Conservation (phyloP, 2,888 invertebrate species). For the Plutella xylostella region DNA sequence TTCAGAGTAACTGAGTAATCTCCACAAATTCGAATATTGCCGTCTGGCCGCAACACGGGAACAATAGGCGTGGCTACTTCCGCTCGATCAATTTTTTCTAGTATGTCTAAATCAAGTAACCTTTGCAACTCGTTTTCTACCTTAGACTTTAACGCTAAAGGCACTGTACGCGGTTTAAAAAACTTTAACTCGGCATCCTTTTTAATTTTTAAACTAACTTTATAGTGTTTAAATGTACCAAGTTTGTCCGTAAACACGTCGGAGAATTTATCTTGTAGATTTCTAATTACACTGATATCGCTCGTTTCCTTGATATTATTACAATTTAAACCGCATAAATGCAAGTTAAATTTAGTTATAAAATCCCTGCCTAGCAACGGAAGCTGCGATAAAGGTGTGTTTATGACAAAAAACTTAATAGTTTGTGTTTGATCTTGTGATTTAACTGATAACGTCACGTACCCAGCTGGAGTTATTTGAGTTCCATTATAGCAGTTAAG, state of each 20-base stretch:
- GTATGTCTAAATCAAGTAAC: constrained; percentile 13
- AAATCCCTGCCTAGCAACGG: constrained; percentile 12
- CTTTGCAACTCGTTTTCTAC: constrained; percentile 14
- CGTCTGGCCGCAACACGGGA: constrained; percentile 13
- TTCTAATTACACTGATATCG: neutral
- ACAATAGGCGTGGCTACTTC: too few relatives aligned
- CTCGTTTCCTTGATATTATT: constrained; percentile 4
- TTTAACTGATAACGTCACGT: constrained; percentile 7
- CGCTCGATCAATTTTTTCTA: constrained; percentile 13
- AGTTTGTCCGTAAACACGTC: neutral
- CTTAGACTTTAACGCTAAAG: constrained; percentile 15
- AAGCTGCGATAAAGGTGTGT: neutral
- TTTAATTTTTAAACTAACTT: constrained; percentile 14
- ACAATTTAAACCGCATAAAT: constrained; percentile 9
- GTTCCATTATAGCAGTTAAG: constrained; percentile 10
- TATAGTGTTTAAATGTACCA: constrained; percentile 6
- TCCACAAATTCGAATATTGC: constrained; percentile 12
- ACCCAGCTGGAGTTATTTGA: constrained; percentile 9
- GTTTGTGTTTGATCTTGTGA: neutral
- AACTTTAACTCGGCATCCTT: constrained; percentile 10
- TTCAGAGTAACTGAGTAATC: constrained; percentile 17
- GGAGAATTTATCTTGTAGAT: neutral
- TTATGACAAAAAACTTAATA: constrained; percentile 9
- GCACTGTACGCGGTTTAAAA: constrained; percentile 15
- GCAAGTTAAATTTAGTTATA: constrained; percentile 11